phyloP scores from a whole-genome alignment of 2,113 vertebrate genomes.

The Rhynchomys soricoides region DNA sequence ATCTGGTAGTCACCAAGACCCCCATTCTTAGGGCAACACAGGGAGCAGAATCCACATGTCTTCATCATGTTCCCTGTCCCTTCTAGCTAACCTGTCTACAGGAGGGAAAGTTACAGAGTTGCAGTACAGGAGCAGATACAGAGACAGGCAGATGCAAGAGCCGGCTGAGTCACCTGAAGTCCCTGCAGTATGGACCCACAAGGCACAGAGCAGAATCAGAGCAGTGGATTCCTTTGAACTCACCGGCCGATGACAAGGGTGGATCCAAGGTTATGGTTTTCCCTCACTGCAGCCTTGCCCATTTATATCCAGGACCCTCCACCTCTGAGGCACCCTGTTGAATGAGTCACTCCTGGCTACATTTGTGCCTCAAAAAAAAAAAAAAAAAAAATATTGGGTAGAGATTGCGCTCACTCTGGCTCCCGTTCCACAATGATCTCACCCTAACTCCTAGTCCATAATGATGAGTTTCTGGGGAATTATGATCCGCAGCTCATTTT shows the following conservation, averaged over 20 bases:
- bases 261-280: constrained; percentile 62
- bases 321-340: constrained; percentile 70
- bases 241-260: constrained; percentile 44
- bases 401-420: constrained; percentile 69
- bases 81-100: not conserved
- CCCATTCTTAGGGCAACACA: not conserved
- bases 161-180: constrained; percentile 46
- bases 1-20: not conserved
- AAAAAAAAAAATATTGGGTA: constrained; percentile 79
- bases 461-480: constrained; percentile 79
- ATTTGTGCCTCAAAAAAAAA: constrained; percentile 75
- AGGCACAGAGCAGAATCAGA: constrained; percentile 29
- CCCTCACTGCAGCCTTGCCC: constrained; percentile 53
- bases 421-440: constrained; percentile 77
- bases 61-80: not conserved
- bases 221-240: constrained; percentile 68
- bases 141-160: not conserved
- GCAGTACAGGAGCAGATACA: constrained; percentile 11
- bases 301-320: constrained; percentile 71
- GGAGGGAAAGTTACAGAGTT: not conserved
- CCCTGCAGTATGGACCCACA: constrained; percentile 23
- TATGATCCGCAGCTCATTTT: constrained; percentile 67
- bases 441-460: constrained; percentile 74
- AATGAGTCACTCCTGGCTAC: constrained; percentile 77
- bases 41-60: not conserved